These are phyloP conservation scores for Bombus cullumanus DNA, from an alignment of 1,140 invertebrate genomes.

Conservation along the genomic window DNA sequence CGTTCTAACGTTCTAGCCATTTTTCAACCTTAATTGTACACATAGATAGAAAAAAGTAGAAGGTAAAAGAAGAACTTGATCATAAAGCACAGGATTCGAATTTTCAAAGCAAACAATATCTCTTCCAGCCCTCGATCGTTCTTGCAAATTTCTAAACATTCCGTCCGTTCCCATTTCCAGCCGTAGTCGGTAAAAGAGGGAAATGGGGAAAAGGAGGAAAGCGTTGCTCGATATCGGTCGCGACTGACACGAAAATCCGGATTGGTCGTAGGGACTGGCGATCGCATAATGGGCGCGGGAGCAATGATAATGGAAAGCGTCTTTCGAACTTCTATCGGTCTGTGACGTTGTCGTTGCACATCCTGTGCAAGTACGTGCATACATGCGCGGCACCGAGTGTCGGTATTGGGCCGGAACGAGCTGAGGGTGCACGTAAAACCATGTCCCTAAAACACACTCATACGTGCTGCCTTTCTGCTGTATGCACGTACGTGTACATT, in stretches of 20 bases:
- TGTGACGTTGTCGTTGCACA: constrained; percentile 12
- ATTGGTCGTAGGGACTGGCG: constrained; percentile 52
- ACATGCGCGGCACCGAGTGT: constrained; percentile 26
- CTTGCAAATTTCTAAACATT: not conserved
- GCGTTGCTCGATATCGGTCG: constrained; percentile 46
- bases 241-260: constrained; percentile 50
- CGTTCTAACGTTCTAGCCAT: not conserved
- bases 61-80: not conserved
- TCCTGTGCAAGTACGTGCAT: not conserved
- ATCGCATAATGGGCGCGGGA: constrained; percentile 56
- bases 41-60: not conserved
- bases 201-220: not conserved
- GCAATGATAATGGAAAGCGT: constrained; percentile 60
- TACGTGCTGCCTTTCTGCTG: no score
- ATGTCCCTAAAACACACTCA: no score
- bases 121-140: not conserved
- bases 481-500: not conserved
- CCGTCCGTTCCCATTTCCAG: not conserved
- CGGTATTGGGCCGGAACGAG: constrained; percentile 68
- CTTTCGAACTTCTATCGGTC: constrained; percentile 57
- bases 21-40: not conserved
- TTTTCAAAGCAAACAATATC: not conserved
- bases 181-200: constrained; percentile 3
- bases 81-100: not conserved
- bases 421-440: constrained; percentile 41